Conservation (phyloP, 2,888 invertebrate genomes). For the Stenoptilia bipunctidactyla region DNA sequence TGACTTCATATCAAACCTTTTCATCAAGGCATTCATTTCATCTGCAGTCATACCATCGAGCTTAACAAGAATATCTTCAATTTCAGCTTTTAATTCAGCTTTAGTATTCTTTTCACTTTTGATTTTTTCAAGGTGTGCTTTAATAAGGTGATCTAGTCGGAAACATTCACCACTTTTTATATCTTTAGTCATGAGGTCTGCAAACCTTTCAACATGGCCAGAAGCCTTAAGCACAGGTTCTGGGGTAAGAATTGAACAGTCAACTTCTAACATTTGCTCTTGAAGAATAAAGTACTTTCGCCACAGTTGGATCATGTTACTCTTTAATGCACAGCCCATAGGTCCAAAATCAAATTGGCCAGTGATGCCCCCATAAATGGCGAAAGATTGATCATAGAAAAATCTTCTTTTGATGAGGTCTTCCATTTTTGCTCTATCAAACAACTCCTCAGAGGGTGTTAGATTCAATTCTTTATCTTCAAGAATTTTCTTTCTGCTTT, state of each 20-base stretch:
- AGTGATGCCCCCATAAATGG: conserved; percentile 96
- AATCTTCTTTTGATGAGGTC: conserved; percentile 96
- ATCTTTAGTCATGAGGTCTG: conserved; percentile 99
- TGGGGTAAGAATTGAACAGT: conserved; percentile 97
- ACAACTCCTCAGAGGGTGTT: conserved; percentile 76
- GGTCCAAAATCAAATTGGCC: conserved; percentile 99
- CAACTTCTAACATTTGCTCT: conserved; percentile 99
- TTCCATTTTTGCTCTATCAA: conserved; percentile 96
- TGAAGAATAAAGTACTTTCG: conserved; percentile 95
- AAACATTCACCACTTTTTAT: conserved; percentile 96
- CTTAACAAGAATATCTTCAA: conserved; percentile 82
- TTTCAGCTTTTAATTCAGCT: conserved; percentile 78
- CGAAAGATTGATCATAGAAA: conserved; percentile 98
- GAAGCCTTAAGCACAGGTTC: conserved; percentile 98
- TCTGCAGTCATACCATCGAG: conserved; percentile 93
- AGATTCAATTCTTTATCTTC: conserved; percentile 94
- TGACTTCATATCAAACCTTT: conserved; percentile 92
- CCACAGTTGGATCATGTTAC: conserved; percentile 95
- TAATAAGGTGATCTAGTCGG: conserved; percentile 96
- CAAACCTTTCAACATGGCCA: conserved; percentile 98
- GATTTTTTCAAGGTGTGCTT: conserved; percentile 91
- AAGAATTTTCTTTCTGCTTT: conserved; percentile 87
- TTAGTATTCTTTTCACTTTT: conserved; percentile 86
- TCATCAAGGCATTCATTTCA: conserved; percentile 89
- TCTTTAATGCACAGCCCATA: conserved; percentile 98